Conservation (phyloP, 2,888 invertebrate species). For the Xestoiulus laeticollis region DNA sequence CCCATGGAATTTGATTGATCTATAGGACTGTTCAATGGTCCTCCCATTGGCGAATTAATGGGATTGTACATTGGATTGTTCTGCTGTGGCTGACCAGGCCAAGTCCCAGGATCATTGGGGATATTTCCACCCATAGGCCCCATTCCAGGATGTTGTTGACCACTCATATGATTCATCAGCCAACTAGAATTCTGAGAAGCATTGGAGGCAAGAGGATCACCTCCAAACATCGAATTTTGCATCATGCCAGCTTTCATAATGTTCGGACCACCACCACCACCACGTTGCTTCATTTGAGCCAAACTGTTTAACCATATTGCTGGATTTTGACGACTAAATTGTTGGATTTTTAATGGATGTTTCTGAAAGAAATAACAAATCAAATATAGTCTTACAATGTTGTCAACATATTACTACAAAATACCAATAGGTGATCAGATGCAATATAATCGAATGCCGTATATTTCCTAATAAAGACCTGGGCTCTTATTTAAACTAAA, state of each 20-base stretch:
- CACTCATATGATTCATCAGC: slow-evolving; percentile 54
- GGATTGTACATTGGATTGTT: slow-evolving; percentile 46
- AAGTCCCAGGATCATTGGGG: not conserved
- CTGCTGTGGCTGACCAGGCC: slow-evolving; percentile 6
- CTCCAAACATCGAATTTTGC: slow-evolving; percentile 52
- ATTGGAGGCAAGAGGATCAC: slow-evolving; percentile 52
- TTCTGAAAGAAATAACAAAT: slow-evolving; percentile 71
- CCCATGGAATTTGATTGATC: slow-evolving; percentile 50
- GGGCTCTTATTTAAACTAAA: not conserved
- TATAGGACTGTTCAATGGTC: not conserved
- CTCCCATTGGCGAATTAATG: slow-evolving; percentile 50
- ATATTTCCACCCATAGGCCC: slow-evolving; percentile 28
- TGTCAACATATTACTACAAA: not conserved
- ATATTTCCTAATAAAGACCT: not conserved
- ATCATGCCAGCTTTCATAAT: slow-evolving; percentile 55
- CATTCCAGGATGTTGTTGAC: slow-evolving; percentile 52
- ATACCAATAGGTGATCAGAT: too few relatives aligned
- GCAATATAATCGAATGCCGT: not conserved
- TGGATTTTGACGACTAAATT: slow-evolving; percentile 84
- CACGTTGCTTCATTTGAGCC: slow-evolving; percentile 69
- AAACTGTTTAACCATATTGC: slow-evolving; percentile 82
- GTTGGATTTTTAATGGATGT: slow-evolving; percentile 88
- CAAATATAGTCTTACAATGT: not conserved
- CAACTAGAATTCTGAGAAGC: slow-evolving; percentile 55
- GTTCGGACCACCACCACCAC: slow-evolving; percentile 50